A percentile compares a stretch with the other conserved stretches of the same genome.
These are phyloP conservation scores for Megalopta genalis DNA, from an alignment of 1,140 invertebrate species.

Conservation along the genomic window DNA sequence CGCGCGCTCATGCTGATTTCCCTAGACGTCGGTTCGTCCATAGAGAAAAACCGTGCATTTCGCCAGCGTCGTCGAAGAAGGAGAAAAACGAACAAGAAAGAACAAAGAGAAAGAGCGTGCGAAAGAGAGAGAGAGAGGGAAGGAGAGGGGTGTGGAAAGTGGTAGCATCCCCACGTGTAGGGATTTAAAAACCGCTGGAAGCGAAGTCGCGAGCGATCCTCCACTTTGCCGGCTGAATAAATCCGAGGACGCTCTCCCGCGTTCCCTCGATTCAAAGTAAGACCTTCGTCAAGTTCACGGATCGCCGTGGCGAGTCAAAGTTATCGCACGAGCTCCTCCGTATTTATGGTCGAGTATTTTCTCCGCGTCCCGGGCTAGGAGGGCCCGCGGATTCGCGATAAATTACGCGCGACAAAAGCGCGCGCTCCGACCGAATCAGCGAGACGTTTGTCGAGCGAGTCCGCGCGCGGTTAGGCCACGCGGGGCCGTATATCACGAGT, in stretches of 20 bases:
- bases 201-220: slow-evolving; percentile 5
- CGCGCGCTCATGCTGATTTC: slow-evolving; percentile 44
- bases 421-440: slow-evolving; percentile 15
- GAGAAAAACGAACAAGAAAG: neutral
- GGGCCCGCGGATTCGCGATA: neutral
- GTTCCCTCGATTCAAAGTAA: neutral
- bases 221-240: slow-evolving; percentile 28
- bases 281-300: slow-evolving; percentile 11
- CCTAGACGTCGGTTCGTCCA: slow-evolving; percentile 47
- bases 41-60: slow-evolving; percentile 13
- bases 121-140: too few relatives aligned
- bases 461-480: neutral
- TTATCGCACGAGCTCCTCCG: slow-evolving; percentile 6
- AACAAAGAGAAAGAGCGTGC: too few relatives aligned
- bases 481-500: slow-evolving; percentile 6
- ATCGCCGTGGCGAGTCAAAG: slow-evolving; percentile 17
- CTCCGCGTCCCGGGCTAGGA: too few relatives aligned
- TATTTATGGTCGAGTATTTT: slow-evolving; percentile 39
- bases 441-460: slow-evolving; percentile 1
- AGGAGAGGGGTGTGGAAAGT: too few relatives aligned
- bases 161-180: neutral
- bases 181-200: slow-evolving; percentile 27
- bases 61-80: neutral
- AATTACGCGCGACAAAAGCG: slow-evolving; percentile 15
- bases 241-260: neutral